Evolutionary conservation across 2,888 invertebrate genomes (phyloP).

Genomic region (Drepana falcataria): DNA sequence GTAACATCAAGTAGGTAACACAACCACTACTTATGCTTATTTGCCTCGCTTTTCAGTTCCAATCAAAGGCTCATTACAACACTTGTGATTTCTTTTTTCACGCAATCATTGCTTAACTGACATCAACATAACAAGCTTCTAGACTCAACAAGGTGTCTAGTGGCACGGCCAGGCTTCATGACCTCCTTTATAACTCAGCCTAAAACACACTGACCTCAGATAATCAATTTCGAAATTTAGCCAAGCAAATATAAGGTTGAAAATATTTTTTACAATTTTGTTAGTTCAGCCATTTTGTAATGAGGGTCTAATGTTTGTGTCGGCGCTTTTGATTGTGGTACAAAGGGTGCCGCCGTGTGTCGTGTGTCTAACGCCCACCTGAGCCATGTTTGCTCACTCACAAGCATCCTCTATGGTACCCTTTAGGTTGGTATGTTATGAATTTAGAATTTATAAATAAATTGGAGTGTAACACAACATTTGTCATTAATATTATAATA

Average conservation of each 20-base stretch:
- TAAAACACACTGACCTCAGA: constrained; percentile 14
- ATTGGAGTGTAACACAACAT: too few relatives aligned
- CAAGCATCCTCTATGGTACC: constrained; percentile 14
- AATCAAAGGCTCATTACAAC: constrained; percentile 20
- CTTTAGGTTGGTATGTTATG: constrained; percentile 1
- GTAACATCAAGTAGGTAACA: not conserved
- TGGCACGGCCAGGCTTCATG: constrained; percentile 36
- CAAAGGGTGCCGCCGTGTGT: constrained; percentile 72
- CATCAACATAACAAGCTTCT: constrained; percentile 48
- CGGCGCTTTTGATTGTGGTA: constrained; percentile 66
- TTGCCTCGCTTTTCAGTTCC: constrained; percentile 1
- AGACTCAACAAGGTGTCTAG: constrained; percentile 71
- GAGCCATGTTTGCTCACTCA: constrained; percentile 57
- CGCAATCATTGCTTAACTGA: constrained; percentile 38
- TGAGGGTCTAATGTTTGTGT: constrained; percentile 48
- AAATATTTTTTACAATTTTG: constrained; percentile 8
- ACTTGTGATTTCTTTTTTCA: constrained; percentile 24
- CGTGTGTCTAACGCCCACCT: constrained; percentile 70
- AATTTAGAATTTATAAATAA: not conserved
- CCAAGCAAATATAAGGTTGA: constrained; percentile 7
- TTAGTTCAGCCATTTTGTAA: constrained; percentile 22
- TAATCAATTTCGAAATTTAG: constrained; percentile 3
- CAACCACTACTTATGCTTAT: not conserved
- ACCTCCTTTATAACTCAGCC: constrained; percentile 6
- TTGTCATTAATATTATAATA: too few relatives aligned